phyloP scores from a whole-genome alignment of 2,797 vertebrate species.

The Dendrocincla fuliginosa region DNA sequence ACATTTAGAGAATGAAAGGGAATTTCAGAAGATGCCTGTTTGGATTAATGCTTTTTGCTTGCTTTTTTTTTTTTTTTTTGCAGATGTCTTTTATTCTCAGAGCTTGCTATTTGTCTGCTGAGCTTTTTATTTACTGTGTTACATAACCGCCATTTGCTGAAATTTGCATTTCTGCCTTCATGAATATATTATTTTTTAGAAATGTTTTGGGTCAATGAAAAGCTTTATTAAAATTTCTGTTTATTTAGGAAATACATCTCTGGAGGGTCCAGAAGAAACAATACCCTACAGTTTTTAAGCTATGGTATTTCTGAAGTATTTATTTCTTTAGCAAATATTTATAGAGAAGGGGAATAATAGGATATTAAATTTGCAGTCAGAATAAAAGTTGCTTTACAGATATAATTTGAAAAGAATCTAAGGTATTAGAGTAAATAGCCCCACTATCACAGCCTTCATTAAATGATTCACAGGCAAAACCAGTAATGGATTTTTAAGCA shows the following conservation, averaged over 20 bases:
- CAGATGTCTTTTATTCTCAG: background rate
- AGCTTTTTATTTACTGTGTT: conserved; percentile 1
- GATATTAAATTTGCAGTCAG: background rate
- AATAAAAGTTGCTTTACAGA: background rate
- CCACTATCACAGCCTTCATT: background rate
- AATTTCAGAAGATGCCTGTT: background rate
- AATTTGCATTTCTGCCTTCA: conserved; percentile 23
- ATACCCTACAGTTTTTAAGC: background rate
- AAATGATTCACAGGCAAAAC: background rate
- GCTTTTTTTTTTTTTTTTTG: background rate
- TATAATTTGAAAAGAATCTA: background rate
- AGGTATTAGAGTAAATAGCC: conserved; percentile 1
- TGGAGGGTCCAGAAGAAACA: background rate
- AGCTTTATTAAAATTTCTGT: conserved; percentile 4
- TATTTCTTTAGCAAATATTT: conserved; percentile 9
- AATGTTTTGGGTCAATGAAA: background rate
- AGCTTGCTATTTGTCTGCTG: background rate
- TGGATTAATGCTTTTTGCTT: background rate
- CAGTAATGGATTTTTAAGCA: background rate
- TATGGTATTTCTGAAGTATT: background rate
- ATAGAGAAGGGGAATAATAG: background rate
- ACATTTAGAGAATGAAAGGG: background rate
- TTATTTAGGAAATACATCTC: background rate
- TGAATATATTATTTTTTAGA: conserved; percentile 7
- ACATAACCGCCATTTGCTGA: background rate